Conservation (phyloP, 2,888 invertebrate genomes). For the Disparrhopalites patrizii region DNA sequence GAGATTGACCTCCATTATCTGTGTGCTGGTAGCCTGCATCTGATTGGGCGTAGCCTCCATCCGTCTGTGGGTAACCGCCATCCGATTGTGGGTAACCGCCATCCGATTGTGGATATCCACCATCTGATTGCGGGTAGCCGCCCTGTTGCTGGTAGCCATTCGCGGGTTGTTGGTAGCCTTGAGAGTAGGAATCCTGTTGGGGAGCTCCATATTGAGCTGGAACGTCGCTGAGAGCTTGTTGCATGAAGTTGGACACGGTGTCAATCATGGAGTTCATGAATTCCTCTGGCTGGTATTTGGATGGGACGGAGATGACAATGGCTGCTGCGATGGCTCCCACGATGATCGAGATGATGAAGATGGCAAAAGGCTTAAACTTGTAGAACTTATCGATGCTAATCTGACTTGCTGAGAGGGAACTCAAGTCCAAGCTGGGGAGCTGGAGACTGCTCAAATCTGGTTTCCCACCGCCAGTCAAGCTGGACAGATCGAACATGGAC, state of each 20-base stretch:
- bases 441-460: not conserved
- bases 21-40: not conserved
- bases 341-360: not conserved
- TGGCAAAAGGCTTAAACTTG: not conserved
- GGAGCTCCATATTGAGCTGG: not conserved
- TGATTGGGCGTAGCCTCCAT: not conserved
- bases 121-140: not conserved
- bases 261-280: conserved; percentile 8
- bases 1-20: too few species aligned
- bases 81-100: not conserved
- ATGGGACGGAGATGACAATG: not conserved
- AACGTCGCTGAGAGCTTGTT: conserved; percentile 1
- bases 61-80: too few species aligned
- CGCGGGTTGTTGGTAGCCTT: not conserved
- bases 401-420: conserved; percentile 26
- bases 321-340: conserved; percentile 7
- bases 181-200: not conserved
- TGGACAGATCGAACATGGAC: not conserved
- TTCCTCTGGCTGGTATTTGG: conserved; percentile 1
- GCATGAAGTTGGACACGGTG: conserved; percentile 1
- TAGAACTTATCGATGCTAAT: not conserved
- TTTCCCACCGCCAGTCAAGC: not conserved
- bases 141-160: too few species aligned
- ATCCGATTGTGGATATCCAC: not conserved
- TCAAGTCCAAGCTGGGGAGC: conserved; percentile 21